Conservation (phyloP, 1,140 invertebrate genomes). For the Musca vetustissima region DNA sequence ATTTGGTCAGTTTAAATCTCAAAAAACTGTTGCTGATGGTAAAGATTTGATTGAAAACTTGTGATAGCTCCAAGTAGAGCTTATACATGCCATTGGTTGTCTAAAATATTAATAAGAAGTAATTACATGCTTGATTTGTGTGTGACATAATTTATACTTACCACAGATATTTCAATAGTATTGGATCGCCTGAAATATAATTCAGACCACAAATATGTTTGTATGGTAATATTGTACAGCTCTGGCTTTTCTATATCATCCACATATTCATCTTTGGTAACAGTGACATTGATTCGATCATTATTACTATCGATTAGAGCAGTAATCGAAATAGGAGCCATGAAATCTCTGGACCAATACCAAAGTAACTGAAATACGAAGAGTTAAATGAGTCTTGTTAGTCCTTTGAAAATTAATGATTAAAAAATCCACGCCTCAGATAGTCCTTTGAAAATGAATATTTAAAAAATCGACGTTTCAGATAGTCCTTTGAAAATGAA, state of each 20-base stretch:
- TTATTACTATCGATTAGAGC: slow-evolving; percentile 34
- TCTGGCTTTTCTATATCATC: slow-evolving; percentile 21
- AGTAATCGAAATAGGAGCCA: slow-evolving; percentile 63
- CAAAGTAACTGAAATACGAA: slow-evolving; percentile 66
- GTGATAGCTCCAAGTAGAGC: neutral
- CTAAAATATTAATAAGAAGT: neutral
- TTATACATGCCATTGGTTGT: neutral
- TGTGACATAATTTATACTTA: slow-evolving; percentile 19
- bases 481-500: no score
- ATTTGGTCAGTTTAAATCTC: slow-evolving; percentile 23
- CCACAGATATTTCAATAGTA: slow-evolving; percentile 33
- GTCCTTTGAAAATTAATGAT: no score
- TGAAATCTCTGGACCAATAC: slow-evolving; percentile 84
- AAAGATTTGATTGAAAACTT: slow-evolving; percentile 14
- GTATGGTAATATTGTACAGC: slow-evolving; percentile 35
- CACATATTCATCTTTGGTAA: slow-evolving; percentile 36
- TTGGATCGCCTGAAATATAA: slow-evolving; percentile 35
- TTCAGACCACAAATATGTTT: slow-evolving; percentile 43
- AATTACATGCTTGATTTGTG: no score
- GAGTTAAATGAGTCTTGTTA: no score
- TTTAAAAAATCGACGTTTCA: no score
- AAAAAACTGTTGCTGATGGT: slow-evolving; percentile 29
- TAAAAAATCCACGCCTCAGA: no score
- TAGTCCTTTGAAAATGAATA: no score
- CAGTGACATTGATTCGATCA: slow-evolving; percentile 39